Evolutionary conservation across 92 coral and sea anemone genomes (phyloP).

Genomic region (Phenganax stokvisi): DNA sequence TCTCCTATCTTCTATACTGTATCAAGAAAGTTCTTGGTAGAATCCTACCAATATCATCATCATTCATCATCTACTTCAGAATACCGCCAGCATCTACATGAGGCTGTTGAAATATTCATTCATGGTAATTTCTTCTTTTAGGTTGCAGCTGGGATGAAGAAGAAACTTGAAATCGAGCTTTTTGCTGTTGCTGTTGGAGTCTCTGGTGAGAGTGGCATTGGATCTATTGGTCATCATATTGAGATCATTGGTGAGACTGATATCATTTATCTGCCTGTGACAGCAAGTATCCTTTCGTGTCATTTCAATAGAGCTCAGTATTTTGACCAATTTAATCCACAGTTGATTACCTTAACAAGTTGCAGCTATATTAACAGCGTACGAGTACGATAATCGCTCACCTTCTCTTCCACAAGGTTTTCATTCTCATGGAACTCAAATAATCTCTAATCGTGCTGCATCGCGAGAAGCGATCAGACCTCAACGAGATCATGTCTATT

Average conservation of each 20-base stretch:
- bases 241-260: slow-evolving; percentile 91
- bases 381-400: slow-evolving; percentile 73
- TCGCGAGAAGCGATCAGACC: slow-evolving; percentile 94
- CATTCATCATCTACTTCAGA: too few relatives aligned
- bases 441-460: slow-evolving; percentile 86
- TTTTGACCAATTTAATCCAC: neutral
- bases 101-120: too few relatives aligned
- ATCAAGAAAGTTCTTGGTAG: neutral
- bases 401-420: slow-evolving; percentile 60
- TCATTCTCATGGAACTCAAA: slow-evolving; percentile 56
- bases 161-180: slow-evolving; percentile 75
- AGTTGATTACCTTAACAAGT: slow-evolving; percentile 44
- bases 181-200: slow-evolving; percentile 99
- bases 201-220: slow-evolving; percentile 85
- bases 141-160: slow-evolving; percentile 98
- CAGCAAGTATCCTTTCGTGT: slow-evolving; percentile 91
- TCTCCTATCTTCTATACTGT: too few relatives aligned
- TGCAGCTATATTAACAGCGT: slow-evolving; percentile 78
- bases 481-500: slow-evolving; percentile 56
- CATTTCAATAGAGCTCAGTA: neutral
- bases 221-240: slow-evolving; percentile 94
- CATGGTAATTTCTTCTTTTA: slow-evolving; percentile 9
- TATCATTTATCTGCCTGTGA: slow-evolving; percentile 77
- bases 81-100: too few relatives aligned
- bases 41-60: neutral